A percentile compares a stretch with the other conserved stretches of the same genome.
Conservation (phyloP, 2,113 vertebrate genomes). For the Pelecanoides urinatrix region DNA sequence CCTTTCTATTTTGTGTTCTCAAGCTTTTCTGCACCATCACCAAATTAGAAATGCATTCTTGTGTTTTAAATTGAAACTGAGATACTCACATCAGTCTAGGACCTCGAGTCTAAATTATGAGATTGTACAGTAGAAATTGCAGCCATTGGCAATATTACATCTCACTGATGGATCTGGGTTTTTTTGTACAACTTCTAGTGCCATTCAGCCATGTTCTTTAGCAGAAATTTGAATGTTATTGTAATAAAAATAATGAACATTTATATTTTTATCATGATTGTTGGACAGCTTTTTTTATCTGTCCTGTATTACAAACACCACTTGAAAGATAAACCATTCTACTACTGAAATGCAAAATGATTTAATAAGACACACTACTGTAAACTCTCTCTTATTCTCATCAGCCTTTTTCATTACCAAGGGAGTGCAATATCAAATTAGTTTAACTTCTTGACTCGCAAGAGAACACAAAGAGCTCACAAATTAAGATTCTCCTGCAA, state of each 20-base stretch:
- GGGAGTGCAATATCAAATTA: not conserved
- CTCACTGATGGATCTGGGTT: accelerated
- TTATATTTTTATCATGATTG: not conserved
- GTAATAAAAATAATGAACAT: not conserved
- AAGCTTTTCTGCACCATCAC: not conserved
- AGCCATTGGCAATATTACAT: not conserved
- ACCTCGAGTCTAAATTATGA: not conserved
- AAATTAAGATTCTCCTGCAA: conserved; percentile 6
- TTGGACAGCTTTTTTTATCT: not conserved
- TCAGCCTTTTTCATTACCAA: not conserved
- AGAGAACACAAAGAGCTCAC: not conserved
- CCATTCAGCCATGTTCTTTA: not conserved
- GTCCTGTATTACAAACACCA: not conserved
- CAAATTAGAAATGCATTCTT: not conserved
- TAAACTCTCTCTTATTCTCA: not conserved
- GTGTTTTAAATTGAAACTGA: not conserved
- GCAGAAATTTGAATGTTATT: not conserved
- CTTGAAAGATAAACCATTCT: not conserved
- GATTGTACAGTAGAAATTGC: not conserved
- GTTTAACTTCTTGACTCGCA: not conserved
- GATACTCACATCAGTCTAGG: not conserved
- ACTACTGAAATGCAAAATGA: not conserved
- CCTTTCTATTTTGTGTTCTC: not conserved
- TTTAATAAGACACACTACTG: not conserved
- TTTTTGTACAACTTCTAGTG: not conserved